Conservation (phyloP, 2,113 vertebrate species). For the Archocentrus centrarchus region DNA sequence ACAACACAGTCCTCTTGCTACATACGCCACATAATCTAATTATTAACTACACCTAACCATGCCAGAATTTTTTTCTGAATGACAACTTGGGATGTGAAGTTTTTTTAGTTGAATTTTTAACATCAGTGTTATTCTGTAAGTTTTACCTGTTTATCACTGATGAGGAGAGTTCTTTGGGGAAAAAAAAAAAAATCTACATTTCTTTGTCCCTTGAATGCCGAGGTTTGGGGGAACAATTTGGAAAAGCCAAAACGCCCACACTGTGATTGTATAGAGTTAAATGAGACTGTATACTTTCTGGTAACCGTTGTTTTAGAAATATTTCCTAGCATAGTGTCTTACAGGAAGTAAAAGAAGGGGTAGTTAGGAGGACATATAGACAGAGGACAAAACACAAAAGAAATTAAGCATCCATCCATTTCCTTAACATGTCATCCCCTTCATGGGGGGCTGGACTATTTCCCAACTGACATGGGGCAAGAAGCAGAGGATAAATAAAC, state of each 20-base stretch:
- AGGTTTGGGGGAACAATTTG: background rate
- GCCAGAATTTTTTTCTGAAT: too few species aligned
- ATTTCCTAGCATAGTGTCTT: background rate
- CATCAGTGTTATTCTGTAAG: background rate
- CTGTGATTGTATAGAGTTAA: background rate
- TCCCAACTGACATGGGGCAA: background rate
- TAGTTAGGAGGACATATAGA: background rate
- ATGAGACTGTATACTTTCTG: background rate
- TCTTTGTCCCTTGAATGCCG: background rate
- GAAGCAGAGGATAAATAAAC: background rate
- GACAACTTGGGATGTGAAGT: background rate
- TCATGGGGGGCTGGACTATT: background rate
- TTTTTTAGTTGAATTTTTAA: background rate
- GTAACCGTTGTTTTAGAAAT: background rate
- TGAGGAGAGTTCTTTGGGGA: too few species aligned
- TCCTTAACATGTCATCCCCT: background rate
- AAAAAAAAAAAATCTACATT: background rate
- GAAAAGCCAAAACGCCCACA: background rate
- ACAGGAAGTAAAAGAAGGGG: background rate
- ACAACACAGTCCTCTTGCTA: background rate
- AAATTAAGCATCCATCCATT: background rate
- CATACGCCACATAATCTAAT: background rate
- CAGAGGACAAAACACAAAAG: background rate
- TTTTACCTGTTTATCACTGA: background rate
- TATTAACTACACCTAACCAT: background rate